Percentiles rank a stretch among this genome's conserved stretches.
Evolutionary conservation across 2,797 vertebrate species (phyloP).

Genomic region (Tapera naevia): DNA sequence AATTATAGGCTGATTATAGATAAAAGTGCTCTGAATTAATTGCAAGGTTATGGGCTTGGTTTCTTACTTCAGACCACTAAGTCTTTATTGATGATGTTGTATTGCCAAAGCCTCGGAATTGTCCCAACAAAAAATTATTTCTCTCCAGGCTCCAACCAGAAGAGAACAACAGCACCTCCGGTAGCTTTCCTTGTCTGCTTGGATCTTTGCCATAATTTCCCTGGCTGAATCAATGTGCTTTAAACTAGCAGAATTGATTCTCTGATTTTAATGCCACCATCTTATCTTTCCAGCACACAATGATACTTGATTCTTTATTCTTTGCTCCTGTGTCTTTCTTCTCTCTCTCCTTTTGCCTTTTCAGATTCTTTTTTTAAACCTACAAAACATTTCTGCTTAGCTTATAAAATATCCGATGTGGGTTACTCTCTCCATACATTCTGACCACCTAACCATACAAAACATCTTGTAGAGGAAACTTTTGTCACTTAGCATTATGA

Average conservation of each 20-base stretch:
- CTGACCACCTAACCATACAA: background rate
- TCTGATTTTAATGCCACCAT: constrained; percentile 55
- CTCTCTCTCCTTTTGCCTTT: background rate
- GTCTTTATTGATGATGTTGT: constrained; percentile 30
- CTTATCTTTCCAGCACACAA: constrained; percentile 48
- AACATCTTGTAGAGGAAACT: background rate
- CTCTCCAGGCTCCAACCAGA: constrained; percentile 22
- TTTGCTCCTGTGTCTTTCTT: background rate
- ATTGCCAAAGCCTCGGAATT: constrained; percentile 32
- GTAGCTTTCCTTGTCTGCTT: background rate
- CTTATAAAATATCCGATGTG: background rate
- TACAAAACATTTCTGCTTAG: background rate
- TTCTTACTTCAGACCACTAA: constrained; percentile 31
- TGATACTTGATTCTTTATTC: constrained; percentile 4
- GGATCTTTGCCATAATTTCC: constrained; percentile 41
- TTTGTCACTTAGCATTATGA: constrained; percentile 42
- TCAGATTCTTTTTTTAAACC: background rate
- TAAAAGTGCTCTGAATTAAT: constrained; percentile 44
- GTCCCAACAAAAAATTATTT: constrained; percentile 23
- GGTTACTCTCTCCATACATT: background rate
- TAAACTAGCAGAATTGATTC: constrained; percentile 65
- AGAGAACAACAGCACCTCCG: background rate
- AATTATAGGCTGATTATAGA: constrained; percentile 1
- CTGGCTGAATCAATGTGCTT: constrained; percentile 64
- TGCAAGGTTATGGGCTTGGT: constrained; percentile 15